Evolutionary conservation across 2,113 vertebrate genomes (phyloP).

Genomic region (Psilopogon haemacephalus): DNA sequence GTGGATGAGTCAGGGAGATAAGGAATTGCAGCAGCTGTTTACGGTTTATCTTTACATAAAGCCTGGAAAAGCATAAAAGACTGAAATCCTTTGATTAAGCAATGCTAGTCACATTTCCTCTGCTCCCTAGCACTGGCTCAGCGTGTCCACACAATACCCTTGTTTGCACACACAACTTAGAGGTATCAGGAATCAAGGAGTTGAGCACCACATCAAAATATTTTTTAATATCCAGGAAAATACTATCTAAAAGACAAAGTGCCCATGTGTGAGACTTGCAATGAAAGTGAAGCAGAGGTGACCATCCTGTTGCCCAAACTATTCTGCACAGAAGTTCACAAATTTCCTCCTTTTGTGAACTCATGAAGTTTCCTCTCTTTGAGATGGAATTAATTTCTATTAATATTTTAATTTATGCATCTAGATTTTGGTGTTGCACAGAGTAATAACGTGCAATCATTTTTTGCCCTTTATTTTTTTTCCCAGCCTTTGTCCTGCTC

Average conservation of each 20-base stretch:
- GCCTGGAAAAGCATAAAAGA: neutral
- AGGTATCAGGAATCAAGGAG: neutral
- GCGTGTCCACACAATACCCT: neutral
- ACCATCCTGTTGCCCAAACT: neutral
- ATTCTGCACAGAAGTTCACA: neutral
- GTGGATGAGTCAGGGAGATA: neutral
- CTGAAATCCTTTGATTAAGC: neutral
- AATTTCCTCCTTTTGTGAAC: neutral
- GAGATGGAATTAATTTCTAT: neutral
- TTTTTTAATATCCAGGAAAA: neutral
- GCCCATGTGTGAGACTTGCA: neutral
- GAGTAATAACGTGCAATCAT: neutral
- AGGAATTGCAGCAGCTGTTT: neutral
- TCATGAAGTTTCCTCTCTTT: neutral
- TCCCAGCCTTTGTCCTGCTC: neutral
- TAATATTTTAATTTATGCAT: neutral
- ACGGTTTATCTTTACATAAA: neutral
- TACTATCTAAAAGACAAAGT: neutral
- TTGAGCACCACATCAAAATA: rapidly evolving
- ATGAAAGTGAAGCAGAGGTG: neutral
- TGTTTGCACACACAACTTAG: neutral
- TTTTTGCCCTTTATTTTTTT: neutral
- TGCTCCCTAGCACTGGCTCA: neutral
- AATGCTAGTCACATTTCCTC: neutral
- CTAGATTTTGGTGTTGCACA: neutral